Evolutionary conservation across 1,140 invertebrate species (phyloP).

Genomic region (Choristoneura fumiferana): DNA sequence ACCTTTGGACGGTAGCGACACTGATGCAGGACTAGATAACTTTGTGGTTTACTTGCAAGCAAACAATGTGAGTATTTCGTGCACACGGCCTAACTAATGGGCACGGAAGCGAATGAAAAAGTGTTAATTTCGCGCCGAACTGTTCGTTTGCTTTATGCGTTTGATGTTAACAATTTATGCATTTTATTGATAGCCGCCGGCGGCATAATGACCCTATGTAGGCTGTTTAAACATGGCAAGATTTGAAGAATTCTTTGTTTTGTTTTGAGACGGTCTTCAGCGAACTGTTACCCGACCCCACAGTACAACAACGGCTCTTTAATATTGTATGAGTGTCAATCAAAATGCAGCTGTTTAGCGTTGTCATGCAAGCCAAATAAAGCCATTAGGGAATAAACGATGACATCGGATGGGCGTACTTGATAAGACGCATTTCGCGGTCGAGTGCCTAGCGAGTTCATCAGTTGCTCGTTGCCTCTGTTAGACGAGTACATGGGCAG

Average conservation of each 20-base stretch:
- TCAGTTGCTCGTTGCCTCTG: too few relatives aligned
- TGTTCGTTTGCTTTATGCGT: conserved; percentile 22
- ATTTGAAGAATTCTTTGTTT: too few relatives aligned
- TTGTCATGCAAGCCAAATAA: conserved; percentile 28
- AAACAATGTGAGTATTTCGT: conserved; percentile 38
- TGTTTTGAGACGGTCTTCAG: too few relatives aligned
- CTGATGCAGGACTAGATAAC: too few relatives aligned
- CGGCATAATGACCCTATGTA: too few relatives aligned
- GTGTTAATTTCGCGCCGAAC: conserved; percentile 42
- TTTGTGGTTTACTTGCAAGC: conserved; percentile 15
- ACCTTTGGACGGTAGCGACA: too few relatives aligned
- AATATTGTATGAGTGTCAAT: conserved; percentile 12
- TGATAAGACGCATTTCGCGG: conserved; percentile 56
- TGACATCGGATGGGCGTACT: conserved; percentile 23
- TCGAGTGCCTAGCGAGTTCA: conserved; percentile 24
- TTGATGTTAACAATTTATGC: conserved; percentile 8
- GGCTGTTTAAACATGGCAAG: too few relatives aligned
- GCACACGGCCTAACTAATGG: conserved; percentile 32
- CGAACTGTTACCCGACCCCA: too few relatives aligned
- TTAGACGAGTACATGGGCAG: background rate
- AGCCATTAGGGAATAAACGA: conserved; percentile 28
- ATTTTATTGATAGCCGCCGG: conserved; percentile 10
- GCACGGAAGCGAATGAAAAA: conserved; percentile 44
- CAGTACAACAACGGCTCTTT: too few relatives aligned
- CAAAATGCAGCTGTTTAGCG: background rate